phyloP scores from a whole-genome alignment of 1,140 invertebrate species.

The Trichoplusia ni region DNA sequence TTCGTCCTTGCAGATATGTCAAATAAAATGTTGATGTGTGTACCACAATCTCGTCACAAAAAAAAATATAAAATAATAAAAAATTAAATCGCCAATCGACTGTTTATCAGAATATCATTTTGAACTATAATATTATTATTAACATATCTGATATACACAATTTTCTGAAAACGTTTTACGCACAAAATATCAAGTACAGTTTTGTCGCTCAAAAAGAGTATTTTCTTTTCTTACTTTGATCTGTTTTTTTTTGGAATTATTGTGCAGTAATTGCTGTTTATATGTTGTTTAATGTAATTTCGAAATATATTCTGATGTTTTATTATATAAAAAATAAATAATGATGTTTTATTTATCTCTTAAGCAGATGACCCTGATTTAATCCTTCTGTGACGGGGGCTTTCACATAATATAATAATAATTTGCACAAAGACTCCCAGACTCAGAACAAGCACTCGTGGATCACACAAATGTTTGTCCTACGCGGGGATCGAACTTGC shows the following conservation, averaged over 20 bases:
- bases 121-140: conserved; percentile 39
- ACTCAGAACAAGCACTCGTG: too few relatives aligned
- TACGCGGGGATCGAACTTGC: too few relatives aligned
- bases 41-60: too few relatives aligned
- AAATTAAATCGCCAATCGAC: conserved; percentile 32
- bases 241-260: conserved; percentile 44
- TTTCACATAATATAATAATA: too few relatives aligned
- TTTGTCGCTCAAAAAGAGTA: background rate
- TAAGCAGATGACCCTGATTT: background rate
- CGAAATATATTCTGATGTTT: conserved; percentile 79
- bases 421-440: too few relatives aligned
- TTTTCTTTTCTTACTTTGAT: conserved; percentile 25
- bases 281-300: conserved; percentile 71
- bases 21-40: too few relatives aligned
- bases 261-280: conserved; percentile 43
- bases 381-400: too few relatives aligned
- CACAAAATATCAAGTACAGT: conserved; percentile 39
- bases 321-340: conserved; percentile 66
- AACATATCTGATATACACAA: conserved; percentile 55
- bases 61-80: too few relatives aligned
- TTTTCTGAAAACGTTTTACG: conserved; percentile 46
- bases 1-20: too few relatives aligned
- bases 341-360: conserved; percentile 59
- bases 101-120: conserved; percentile 51
- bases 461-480: too few relatives aligned